Base-by-base conservation (phyloP, 2,888 invertebrate species). In the Masnerella sp. region DNA sequence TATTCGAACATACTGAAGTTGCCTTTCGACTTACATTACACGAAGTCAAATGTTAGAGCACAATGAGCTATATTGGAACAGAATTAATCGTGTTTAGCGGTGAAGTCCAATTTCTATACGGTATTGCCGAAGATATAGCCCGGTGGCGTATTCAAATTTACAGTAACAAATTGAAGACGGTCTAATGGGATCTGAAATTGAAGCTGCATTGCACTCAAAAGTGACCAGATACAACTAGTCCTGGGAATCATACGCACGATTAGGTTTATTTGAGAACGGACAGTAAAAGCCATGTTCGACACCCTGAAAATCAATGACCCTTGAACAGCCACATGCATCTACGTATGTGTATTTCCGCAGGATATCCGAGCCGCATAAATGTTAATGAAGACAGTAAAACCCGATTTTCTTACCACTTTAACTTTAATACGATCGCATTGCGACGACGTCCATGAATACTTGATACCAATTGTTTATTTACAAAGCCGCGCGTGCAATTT, bases 221-320 rank as follows among this genome's bases (percentile, higher is more conserved):
- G 81, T 83, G 81, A 78, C 80, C 72, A 77, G 79, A 80, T 80
- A 80, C 82, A 82, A 76, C 79, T 62, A 78, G 75, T 77, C 77
- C 65, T 34, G 15, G 40, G 43, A 65, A 65, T 74, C 61, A 74
- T 65, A 80, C 79, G 80, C 80, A 78, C 82, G 84, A 85, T 85
- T 84, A 84, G 83, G 81, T 84, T 83, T 82, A 83, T 83, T 82
- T 81, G 84, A 79, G 81, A 81, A 65, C 76, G 75, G 74, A 78
- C 79, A 74, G 71, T 71, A 78, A 80, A 80, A 76, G 79, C 76
- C 76, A 74, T 79, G 80, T 79, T 72, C 77, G 78, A 79, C 77
- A 79, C 80, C 78, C 79, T 78, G 79, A 78, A 82, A 83, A 81
- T 83, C 82, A 80, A 83, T 81, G 79, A 65, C 65, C 74, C 77